Evolutionary conservation across 2,113 vertebrate genomes (phyloP).

Genomic region (Tricholaema leucomelas): DNA sequence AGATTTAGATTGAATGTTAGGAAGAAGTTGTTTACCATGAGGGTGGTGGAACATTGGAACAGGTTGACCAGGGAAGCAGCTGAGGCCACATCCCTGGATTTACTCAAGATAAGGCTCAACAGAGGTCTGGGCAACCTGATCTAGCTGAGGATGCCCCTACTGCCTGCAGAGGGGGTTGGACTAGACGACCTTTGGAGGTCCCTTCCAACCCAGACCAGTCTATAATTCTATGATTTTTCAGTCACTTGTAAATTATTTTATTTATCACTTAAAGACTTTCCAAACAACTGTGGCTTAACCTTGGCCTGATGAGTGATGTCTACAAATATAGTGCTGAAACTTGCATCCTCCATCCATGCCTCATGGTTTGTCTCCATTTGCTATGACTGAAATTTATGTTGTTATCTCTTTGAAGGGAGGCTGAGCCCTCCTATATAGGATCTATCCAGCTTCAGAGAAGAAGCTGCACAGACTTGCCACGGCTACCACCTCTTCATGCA

Average conservation of each 20-base stretch:
- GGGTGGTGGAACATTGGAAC: too few species aligned
- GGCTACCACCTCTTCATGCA: neutral
- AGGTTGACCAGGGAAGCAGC: too few species aligned
- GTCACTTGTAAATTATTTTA: neutral
- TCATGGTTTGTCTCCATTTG: neutral
- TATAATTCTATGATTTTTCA: neutral
- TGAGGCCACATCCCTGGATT: too few species aligned
- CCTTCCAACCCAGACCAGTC: too few species aligned
- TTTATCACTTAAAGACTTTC: neutral
- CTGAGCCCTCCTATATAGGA: neutral
- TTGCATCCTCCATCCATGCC: neutral
- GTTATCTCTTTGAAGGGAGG: neutral
- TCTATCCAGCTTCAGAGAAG: accelerated
- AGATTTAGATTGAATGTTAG: too few species aligned
- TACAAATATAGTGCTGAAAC: neutral
- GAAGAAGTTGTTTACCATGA: too few species aligned
- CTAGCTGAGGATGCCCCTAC: too few species aligned
- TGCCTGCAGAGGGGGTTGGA: too few species aligned
- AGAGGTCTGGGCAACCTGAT: too few species aligned
- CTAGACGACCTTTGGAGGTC: too few species aligned
- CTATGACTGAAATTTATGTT: neutral
- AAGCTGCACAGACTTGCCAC: accelerated
- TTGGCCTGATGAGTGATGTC: neutral
- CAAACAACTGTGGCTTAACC: neutral
- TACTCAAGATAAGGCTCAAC: too few species aligned